Conservation (phyloP, 2,888 invertebrate species). For the Acholoe squamosa region DNA sequence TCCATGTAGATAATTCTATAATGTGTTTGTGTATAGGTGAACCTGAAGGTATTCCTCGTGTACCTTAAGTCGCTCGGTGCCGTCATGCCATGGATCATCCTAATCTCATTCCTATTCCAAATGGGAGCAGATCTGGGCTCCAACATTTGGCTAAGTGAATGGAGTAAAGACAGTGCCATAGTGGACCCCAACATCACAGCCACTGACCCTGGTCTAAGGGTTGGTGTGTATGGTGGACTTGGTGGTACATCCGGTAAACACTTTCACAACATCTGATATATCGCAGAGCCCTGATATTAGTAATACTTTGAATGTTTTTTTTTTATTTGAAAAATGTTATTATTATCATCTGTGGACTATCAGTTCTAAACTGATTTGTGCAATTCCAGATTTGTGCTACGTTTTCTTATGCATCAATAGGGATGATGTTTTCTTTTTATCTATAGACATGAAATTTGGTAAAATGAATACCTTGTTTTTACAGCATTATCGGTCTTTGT, state of each 20-base stretch:
- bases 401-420: too few species aligned
- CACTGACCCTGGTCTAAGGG: constrained; percentile 74
- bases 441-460: too few species aligned
- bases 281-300: too few species aligned
- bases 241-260: constrained; percentile 77
- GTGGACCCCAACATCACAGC: constrained; percentile 33
- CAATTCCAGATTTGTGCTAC: too few species aligned
- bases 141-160: constrained; percentile 66
- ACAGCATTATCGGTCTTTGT: constrained; percentile 65
- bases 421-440: too few species aligned
- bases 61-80: constrained; percentile 78
- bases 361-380: too few species aligned
- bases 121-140: constrained; percentile 69
- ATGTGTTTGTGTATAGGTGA: constrained; percentile 75
- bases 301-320: too few species aligned
- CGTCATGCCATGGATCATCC: constrained; percentile 71
- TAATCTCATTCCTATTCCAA: constrained; percentile 70
- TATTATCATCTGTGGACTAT: too few species aligned
- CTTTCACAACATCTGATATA: not conserved
- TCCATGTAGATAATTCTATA: too few species aligned
- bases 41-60: constrained; percentile 74
- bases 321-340: too few species aligned
- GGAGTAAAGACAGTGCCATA: constrained; percentile 59
- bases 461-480: too few species aligned
- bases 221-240: constrained; percentile 84